These are phyloP conservation scores for Stichopus chloronotus DNA, from an alignment of 35 echinoderm and acorn worm species.

Conservation along the genomic window DNA sequence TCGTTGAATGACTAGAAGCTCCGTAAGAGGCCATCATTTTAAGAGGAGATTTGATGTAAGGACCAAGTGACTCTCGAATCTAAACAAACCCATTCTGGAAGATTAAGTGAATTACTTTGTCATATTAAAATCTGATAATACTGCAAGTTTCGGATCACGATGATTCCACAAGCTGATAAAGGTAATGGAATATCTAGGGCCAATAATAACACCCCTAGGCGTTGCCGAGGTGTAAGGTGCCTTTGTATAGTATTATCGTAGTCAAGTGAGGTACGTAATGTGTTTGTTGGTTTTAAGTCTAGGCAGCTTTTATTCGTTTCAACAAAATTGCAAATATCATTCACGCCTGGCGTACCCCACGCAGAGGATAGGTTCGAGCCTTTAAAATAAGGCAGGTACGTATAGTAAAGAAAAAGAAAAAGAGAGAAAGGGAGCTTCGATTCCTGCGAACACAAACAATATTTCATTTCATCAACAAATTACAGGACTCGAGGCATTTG, in stretches of 20 bases:
- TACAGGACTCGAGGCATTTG: constrained; percentile 14
- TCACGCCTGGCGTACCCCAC: constrained; percentile 50
- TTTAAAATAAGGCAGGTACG: constrained; percentile 15
- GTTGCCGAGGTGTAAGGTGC: constrained; percentile 4
- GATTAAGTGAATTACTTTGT: constrained; percentile 58
- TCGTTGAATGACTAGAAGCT: not conserved
- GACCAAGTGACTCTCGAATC: constrained; percentile 5
- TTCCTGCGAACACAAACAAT: constrained; percentile 58
- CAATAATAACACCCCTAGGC: constrained; percentile 47
- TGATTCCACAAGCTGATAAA: constrained; percentile 24
- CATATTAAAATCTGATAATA: constrained; percentile 59
- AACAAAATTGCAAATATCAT: constrained; percentile 52
- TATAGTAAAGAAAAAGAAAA: not conserved
- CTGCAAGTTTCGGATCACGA: constrained; percentile 27
- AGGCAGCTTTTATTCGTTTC: constrained; percentile 35
- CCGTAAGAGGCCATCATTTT: not conserved
- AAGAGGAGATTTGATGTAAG: constrained; percentile 17
- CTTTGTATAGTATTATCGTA: constrained; percentile 8
- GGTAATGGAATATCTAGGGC: constrained; percentile 41
- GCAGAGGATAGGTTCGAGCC: constrained; percentile 1
- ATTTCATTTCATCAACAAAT: constrained; percentile 54
- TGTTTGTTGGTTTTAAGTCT: constrained; percentile 62
- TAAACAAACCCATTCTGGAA: constrained; percentile 16
- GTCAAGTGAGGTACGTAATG: constrained; percentile 39
- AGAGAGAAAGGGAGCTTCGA: not conserved